These are phyloP conservation scores for Eupleurogrammus muticus DNA, from an alignment of 2,797 vertebrate genomes.

Conservation along the genomic window DNA sequence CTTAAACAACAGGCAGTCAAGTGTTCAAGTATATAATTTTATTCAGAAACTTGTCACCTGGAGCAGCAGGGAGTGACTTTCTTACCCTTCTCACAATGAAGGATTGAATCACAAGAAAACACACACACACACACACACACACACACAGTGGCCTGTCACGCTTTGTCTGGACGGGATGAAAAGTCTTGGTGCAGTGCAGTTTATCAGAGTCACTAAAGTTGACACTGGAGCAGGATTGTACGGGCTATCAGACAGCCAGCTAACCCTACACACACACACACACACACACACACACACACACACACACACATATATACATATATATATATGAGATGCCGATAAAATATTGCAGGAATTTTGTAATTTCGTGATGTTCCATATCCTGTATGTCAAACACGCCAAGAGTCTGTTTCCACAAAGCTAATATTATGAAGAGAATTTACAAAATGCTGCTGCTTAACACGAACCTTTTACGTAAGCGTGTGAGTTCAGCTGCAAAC, in stretches of 20 bases:
- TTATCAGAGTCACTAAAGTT: constrained; percentile 66
- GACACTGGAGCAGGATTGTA: constrained; percentile 53
- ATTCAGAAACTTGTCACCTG: constrained; percentile 6
- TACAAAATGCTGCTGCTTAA: neutral
- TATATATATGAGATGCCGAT: no score
- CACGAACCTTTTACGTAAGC: neutral
- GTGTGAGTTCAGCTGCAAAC: neutral
- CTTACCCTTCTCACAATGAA: constrained; percentile 11
- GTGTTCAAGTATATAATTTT: constrained; percentile 23
- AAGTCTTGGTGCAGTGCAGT: constrained; percentile 59
- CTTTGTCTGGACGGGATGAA: constrained; percentile 60
- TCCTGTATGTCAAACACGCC: no score
- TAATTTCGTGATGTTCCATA: no score
- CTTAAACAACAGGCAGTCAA: constrained; percentile 16
- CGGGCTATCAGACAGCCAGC: constrained; percentile 54
- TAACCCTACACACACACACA: constrained; percentile 11
- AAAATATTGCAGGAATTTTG: no score
- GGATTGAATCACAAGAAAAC: constrained; percentile 22
- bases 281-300: constrained; percentile 18
- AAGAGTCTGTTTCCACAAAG: neutral
- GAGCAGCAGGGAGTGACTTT: neutral
- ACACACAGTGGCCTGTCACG: constrained; percentile 47
- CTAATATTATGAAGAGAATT: neutral
- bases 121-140: constrained; percentile 15
- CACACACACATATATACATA: neutral